A percentile compares a stretch with the other conserved stretches of the same genome.
These are phyloP conservation scores for Erythrocebus patas DNA, from an alignment of 2,113 vertebrate species.

Conservation along the genomic window DNA sequence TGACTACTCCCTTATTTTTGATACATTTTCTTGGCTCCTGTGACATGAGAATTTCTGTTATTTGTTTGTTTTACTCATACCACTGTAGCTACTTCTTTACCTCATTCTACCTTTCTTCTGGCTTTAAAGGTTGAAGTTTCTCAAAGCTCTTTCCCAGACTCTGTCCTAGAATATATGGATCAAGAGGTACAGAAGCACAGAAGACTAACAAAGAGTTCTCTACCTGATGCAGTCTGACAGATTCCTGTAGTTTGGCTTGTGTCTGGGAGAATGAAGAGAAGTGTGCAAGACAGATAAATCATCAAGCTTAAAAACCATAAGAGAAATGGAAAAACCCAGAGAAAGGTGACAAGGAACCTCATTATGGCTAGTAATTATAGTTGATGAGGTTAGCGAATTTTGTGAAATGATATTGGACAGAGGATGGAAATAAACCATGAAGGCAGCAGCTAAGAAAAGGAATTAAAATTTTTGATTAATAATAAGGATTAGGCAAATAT, in stretches of 20 bases:
- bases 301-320: not conserved
- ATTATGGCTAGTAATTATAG: not conserved
- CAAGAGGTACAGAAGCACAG: not conserved
- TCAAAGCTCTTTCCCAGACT: not conserved
- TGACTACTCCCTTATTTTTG: not conserved
- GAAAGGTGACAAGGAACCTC: not conserved
- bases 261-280: not conserved
- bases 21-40: not conserved
- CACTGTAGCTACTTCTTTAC: not conserved
- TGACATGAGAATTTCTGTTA: not conserved
- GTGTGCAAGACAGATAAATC: not conserved
- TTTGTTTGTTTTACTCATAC: not conserved
- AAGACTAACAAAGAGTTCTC: not conserved
- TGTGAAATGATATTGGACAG: not conserved
- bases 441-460: not conserved
- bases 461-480: not conserved
- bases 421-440: not conserved
- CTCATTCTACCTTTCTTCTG: not conserved
- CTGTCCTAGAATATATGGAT: not conserved
- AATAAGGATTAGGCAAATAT: not conserved
- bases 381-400: not conserved
- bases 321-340: not conserved
- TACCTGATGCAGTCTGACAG: not conserved
- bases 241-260: not conserved
- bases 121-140: not conserved